Evolutionary conservation across 2,797 vertebrate species (phyloP).

Genomic region (Trematomus bernacchii): DNA sequence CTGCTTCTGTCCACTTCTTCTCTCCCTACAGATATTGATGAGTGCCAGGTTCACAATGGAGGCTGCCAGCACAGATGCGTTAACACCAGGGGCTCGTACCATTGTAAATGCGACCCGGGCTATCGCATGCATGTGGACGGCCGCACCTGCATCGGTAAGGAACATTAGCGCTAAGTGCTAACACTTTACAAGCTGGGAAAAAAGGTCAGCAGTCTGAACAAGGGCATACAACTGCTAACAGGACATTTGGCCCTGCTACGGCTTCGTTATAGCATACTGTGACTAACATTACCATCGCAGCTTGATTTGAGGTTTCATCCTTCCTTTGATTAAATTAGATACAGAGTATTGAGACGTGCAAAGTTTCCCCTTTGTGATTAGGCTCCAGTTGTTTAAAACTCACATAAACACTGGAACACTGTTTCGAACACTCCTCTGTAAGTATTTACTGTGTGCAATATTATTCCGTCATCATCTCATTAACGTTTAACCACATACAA

Average conservation of each 20-base stretch:
- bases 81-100: constrained; percentile 92
- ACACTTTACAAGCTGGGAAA: neutral
- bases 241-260: neutral
- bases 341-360: constrained; percentile 13
- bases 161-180: neutral
- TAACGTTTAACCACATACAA: constrained; percentile 28
- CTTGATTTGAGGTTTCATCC: constrained; percentile 21
- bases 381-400: constrained; percentile 15
- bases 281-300: constrained; percentile 1
- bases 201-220: neutral
- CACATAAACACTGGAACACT: constrained; percentile 34
- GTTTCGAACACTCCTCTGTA: constrained; percentile 10
- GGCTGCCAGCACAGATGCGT: constrained; percentile 97
- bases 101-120: constrained; percentile 91
- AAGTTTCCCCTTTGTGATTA: constrained; percentile 14
- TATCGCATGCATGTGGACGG: constrained; percentile 92
- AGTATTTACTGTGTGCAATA: neutral
- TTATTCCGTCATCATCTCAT: constrained; percentile 34
- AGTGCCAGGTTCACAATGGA: constrained; percentile 94
- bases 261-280: neutral
- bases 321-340: constrained; percentile 28
- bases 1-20: constrained; percentile 13
- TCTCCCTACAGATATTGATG: constrained; percentile 89
- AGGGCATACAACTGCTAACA: neutral
- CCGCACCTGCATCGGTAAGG: constrained; percentile 94